Conservation (phyloP, 2,113 vertebrate genomes). For the Alexandromys fortis region DNA sequence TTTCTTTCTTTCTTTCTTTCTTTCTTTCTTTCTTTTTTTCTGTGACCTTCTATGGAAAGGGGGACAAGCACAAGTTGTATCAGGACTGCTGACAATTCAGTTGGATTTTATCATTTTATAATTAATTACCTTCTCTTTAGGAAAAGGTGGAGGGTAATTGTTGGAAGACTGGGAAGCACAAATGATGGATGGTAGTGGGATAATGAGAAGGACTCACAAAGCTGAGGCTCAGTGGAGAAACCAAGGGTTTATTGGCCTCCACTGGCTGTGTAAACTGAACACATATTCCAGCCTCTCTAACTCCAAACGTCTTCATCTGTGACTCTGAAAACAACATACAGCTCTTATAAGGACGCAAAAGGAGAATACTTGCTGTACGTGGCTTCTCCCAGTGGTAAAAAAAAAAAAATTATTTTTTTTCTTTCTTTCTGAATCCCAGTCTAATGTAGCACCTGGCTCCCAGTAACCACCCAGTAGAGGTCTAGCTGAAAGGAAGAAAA, state of each 20-base stretch:
- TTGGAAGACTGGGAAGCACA: not conserved
- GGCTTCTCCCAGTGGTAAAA: not conserved
- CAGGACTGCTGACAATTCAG: not conserved
- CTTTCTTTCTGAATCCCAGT: not conserved
- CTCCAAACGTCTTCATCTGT: not conserved
- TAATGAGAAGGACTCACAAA: not conserved
- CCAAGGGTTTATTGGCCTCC: not conserved
- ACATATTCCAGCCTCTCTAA: not conserved
- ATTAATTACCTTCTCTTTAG: not conserved
- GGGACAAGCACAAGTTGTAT: not conserved
- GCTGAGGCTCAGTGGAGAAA: not conserved
- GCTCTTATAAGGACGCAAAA: not conserved
- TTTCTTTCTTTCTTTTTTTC: too few relatives aligned
- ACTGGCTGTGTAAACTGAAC: not conserved
- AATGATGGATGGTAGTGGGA: not conserved
- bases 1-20: too few relatives aligned
- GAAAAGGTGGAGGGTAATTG: not conserved
- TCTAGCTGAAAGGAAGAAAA: not conserved
- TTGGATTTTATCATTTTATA: slow-evolving; percentile 25
- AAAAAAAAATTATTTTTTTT: not conserved
- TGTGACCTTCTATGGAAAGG: not conserved
- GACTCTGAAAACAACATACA: not conserved
- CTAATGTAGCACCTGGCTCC: not conserved
- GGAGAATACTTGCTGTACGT: not conserved
- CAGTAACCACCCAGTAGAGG: not conserved